Evolutionary conservation across 1,140 invertebrate genomes (phyloP), one percentile per base, ranked within the genome.

Genomic region (Drosophila oshimai): DNA sequence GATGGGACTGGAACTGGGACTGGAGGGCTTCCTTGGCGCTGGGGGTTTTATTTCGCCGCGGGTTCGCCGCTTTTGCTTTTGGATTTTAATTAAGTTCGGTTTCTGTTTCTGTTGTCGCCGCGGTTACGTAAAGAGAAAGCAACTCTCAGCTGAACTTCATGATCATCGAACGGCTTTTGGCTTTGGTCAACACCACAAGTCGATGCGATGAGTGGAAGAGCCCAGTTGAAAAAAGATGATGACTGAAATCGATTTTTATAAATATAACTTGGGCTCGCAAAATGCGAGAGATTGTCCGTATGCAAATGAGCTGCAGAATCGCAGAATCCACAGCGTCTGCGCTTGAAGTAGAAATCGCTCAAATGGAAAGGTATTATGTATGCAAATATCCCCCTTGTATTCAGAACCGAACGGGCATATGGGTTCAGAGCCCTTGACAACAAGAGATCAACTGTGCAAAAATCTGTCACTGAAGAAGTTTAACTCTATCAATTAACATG

Each of bases 101-200:
- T 74, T 75, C 61, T 55, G 80, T 75, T 77, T 86, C 74, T 86
- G 76, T 81, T 86, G 76, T 81, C 81, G 78, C 74, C 70, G 58
- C 20, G 24, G 62, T 87, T 87, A 87, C 73, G 74, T 87, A 87
- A 87, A 87, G 81, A 87, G 81, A 87, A 87, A 87, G 81, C 81
- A 76, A 77, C 60, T 70, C 61, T 65, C 34, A 57, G 53, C 45
- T 74, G 61, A 84, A 84, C 80, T 78, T 86, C 80, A 86, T 86
- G 75, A 86, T 86, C 72, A 87, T 87, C 72, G 81, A 86, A 86
- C 80, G 76, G 81, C 68, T 87, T 86, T 87, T 86, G 81, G 81
- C 80, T 86, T 86, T 87, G 72, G 81, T 74, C 76, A 86, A 86
- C 80, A 84, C 64, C 51, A 46, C 60, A 36, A 1, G 6, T 13